Conservation (phyloP, 2,888 invertebrate genomes). For the Pammene aurita region DNA sequence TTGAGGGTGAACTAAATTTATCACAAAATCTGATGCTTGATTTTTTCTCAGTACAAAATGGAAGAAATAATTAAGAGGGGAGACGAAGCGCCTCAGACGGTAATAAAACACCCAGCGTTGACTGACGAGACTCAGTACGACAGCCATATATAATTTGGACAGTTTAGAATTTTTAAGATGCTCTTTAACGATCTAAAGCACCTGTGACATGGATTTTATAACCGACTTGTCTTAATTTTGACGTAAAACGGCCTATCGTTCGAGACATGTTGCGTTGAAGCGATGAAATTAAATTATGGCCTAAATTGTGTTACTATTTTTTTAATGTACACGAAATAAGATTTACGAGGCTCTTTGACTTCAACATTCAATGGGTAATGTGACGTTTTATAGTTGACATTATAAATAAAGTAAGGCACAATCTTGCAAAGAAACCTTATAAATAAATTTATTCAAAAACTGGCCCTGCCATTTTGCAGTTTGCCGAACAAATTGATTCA, state of each 20-base stretch:
- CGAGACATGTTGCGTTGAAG: slow-evolving; percentile 20
- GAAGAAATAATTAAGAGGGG: slow-evolving; percentile 78
- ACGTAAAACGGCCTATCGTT: slow-evolving; percentile 34
- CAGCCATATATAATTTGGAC: slow-evolving; percentile 56
- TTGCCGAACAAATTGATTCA: too few species aligned
- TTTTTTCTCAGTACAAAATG: slow-evolving; percentile 69
- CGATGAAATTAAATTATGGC: slow-evolving; percentile 25
- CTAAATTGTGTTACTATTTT: slow-evolving; percentile 2
- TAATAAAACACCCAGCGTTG: slow-evolving; percentile 77
- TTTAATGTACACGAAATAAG: not conserved
- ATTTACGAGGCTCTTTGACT: not conserved
- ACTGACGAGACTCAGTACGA: slow-evolving; percentile 67
- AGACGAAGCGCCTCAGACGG: slow-evolving; percentile 62
- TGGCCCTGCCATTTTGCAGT: too few species aligned
- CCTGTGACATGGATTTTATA: slow-evolving; percentile 54
- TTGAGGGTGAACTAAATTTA: slow-evolving; percentile 74
- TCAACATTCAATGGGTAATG: not conserved
- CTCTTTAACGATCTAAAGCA: slow-evolving; percentile 62
- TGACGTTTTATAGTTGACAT: too few species aligned
- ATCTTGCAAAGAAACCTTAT: too few species aligned
- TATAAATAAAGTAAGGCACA: too few species aligned
- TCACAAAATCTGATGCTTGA: slow-evolving; percentile 75
- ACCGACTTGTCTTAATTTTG: slow-evolving; percentile 37
- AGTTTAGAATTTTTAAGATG: slow-evolving; percentile 56
- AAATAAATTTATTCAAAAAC: too few species aligned